A percentile compares a stretch with the other conserved stretches of the same genome.
phyloP scores from a whole-genome alignment of 2,113 vertebrate species.

The Sinocyclocheilus rhinocerous region DNA sequence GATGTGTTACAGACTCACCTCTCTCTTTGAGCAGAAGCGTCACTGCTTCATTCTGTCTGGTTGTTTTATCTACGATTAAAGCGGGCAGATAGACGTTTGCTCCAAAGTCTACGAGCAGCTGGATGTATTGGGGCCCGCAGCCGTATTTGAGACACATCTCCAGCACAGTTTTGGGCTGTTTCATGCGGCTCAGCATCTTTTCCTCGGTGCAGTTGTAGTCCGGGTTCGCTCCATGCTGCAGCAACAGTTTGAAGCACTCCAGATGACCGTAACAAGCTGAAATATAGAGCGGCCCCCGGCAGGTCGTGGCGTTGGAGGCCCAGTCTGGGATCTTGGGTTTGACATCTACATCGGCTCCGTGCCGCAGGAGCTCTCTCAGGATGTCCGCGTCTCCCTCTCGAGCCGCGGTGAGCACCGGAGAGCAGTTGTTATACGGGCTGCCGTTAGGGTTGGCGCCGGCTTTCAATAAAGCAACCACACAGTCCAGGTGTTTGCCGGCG shows the following conservation, averaged over 20 bases:
- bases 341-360: conserved; percentile 79
- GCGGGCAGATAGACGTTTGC: conserved; percentile 88
- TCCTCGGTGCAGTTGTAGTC: conserved; percentile 77
- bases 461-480: conserved; percentile 72
- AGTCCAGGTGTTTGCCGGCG: conserved; percentile 75
- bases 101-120: conserved; percentile 91
- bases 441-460: conserved; percentile 85
- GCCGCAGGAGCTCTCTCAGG: conserved; percentile 80
- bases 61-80: conserved; percentile 68
- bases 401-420: conserved; percentile 85
- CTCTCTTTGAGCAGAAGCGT: conserved; percentile 84
- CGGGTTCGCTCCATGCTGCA: conserved; percentile 84
- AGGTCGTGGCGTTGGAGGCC: conserved; percentile 79
- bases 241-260: conserved; percentile 86
- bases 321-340: conserved; percentile 81
- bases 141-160: conserved; percentile 80
- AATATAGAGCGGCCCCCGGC: conserved; percentile 90
- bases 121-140: conserved; percentile 80
- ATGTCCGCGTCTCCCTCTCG: conserved; percentile 82
- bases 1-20: conserved; percentile 74
- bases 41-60: conserved; percentile 76
- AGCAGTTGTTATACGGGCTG: conserved; percentile 88
- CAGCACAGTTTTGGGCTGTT: conserved; percentile 78
- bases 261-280: conserved; percentile 87
- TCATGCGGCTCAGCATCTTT: conserved; percentile 66